Evolutionary conservation across 2,797 vertebrate genomes (phyloP).

Genomic region (Staurois parvus): DNA sequence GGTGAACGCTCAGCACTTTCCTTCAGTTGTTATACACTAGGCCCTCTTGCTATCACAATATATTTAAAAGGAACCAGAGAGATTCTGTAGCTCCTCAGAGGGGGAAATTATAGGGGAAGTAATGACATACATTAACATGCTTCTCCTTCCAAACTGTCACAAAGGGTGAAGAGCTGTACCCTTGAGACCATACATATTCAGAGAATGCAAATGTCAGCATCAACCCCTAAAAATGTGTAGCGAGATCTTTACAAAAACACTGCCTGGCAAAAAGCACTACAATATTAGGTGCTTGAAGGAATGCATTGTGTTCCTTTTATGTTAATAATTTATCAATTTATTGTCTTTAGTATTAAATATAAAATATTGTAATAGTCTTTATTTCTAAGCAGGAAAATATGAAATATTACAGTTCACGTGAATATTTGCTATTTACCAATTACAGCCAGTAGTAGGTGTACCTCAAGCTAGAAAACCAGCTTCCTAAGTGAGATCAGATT

Average conservation of each 20-base stretch:
- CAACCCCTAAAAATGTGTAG: background rate
- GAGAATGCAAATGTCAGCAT: slow-evolving; percentile 28
- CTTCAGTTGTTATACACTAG: background rate
- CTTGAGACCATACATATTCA: slow-evolving; percentile 19
- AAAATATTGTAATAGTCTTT: too few species aligned
- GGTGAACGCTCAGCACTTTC: background rate
- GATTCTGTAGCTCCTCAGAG: background rate
- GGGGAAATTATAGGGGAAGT: background rate
- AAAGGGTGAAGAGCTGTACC: background rate
- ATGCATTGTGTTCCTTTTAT: too few species aligned
- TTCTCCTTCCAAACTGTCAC: slow-evolving; percentile 20
- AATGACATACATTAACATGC: background rate
- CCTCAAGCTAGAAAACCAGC: too few species aligned
- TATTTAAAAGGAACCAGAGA: background rate
- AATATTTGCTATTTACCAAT: too few species aligned
- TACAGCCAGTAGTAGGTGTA: too few species aligned
- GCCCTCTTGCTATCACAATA: background rate
- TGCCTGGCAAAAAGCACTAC: too few species aligned
- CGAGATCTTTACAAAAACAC: background rate
- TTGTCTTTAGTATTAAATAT: too few species aligned
- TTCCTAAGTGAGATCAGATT: too few species aligned
- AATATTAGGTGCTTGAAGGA: too few species aligned
- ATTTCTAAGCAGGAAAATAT: too few species aligned
- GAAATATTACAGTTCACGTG: too few species aligned
- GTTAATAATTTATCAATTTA: too few species aligned